These are phyloP conservation scores for Pyrrhura leucotis DNA, from an alignment of 2,797 vertebrate species.

Conservation along the genomic window DNA sequence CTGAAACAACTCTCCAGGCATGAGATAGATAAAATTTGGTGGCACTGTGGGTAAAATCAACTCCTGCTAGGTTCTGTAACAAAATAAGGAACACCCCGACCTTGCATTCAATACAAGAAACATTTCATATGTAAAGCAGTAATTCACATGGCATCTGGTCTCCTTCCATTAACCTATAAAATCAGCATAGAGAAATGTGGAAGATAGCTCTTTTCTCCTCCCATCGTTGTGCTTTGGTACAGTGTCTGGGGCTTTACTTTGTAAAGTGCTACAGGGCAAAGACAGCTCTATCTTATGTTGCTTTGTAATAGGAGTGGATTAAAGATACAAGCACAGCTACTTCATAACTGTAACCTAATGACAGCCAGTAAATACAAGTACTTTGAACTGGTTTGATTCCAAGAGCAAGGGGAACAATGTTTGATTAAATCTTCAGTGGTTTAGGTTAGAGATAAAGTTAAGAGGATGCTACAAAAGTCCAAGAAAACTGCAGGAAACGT, in stretches of 20 bases:
- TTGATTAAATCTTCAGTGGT: constrained; percentile 12
- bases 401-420: neutral
- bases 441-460: constrained; percentile 10
- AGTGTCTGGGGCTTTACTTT: neutral
- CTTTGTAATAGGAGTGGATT: neutral
- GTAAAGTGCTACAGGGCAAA: neutral
- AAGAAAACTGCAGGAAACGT: neutral
- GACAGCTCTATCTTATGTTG: neutral
- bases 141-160: neutral
- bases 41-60: neutral
- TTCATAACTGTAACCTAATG: neutral
- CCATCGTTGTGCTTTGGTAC: neutral
- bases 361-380: neutral
- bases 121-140: neutral
- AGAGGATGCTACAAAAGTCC: neutral
- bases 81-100: neutral
- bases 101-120: neutral
- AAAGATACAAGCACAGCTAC: neutral
- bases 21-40: neutral
- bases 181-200: neutral
- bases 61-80: neutral
- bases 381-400: neutral
- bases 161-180: neutral
- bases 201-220: neutral
- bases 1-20: neutral